A percentile compares a stretch with the other conserved stretches of the same genome.
Conservation (phyloP, 2,113 vertebrate species). For the Clarias batrachus region DNA sequence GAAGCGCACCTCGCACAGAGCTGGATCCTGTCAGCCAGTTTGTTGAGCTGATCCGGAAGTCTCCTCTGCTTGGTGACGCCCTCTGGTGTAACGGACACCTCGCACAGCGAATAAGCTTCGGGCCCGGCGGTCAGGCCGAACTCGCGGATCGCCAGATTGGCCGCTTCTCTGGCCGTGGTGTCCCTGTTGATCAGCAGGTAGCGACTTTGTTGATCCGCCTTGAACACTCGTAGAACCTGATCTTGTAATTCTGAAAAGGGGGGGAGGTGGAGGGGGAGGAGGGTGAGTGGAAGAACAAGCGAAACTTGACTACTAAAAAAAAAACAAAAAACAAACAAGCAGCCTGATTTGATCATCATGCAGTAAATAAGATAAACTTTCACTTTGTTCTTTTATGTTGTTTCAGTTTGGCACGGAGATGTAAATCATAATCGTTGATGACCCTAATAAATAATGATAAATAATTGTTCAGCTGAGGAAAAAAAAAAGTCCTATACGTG, state of each 20-base stretch:
- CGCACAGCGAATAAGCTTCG: conserved; percentile 90
- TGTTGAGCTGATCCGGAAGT: conserved; percentile 94
- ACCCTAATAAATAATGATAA: neutral
- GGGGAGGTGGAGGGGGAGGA: neutral
- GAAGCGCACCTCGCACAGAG: conserved; percentile 86
- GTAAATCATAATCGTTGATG: neutral
- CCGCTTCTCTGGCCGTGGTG: conserved; percentile 94
- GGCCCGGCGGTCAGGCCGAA: conserved; percentile 87
- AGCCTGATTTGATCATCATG: conserved; percentile 60
- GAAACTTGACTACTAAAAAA: neutral
- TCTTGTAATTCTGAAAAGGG: conserved; percentile 80
- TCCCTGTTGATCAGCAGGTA: conserved; percentile 99
- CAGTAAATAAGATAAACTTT: neutral
- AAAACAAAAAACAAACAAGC: neutral
- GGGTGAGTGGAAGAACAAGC: neutral
- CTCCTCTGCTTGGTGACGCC: conserved; percentile 97
- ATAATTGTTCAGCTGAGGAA: neutral
- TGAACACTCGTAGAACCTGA: conserved; percentile 93
- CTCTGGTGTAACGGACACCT: conserved; percentile 95
- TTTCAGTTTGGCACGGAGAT: neutral
- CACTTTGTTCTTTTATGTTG: neutral
- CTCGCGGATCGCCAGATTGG: conserved; percentile 89
- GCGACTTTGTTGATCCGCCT: conserved; percentile 95
- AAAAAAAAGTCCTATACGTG: too few species aligned
- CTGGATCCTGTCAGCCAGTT: conserved; percentile 94